phyloP scores from a whole-genome alignment of 2,113 vertebrate species.

The Ochotona princeps region DNA sequence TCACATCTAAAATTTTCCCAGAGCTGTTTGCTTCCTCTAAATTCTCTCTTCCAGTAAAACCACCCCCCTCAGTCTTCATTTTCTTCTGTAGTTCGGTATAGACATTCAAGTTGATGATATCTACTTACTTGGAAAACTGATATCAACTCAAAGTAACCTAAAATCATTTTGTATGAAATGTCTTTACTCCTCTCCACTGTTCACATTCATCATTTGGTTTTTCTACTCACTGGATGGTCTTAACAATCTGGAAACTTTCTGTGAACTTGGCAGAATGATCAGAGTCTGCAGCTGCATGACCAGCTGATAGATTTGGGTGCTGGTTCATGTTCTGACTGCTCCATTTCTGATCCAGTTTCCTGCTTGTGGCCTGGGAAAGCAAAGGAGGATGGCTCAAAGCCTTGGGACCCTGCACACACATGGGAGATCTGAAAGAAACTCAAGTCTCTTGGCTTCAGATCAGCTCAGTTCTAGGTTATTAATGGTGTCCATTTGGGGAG shows the following conservation, averaged over 20 bases:
- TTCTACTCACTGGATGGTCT: neutral
- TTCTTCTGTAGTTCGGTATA: conserved; percentile 14
- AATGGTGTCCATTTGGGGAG: no score
- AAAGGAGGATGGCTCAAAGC: no score
- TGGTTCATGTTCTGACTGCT: no score
- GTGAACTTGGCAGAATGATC: neutral
- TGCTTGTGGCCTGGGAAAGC: no score
- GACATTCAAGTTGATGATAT: neutral
- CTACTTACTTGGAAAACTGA: conserved; percentile 34
- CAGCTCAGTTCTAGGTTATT: no score
- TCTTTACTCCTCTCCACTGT: neutral
- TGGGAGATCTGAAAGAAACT: no score
- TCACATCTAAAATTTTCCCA: conserved; percentile 34
- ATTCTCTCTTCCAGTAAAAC: neutral
- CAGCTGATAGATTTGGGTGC: neutral
- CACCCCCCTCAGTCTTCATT: neutral
- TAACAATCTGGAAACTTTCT: neutral
- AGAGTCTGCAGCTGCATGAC: neutral
- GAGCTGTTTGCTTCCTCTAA: neutral
- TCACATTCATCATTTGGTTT: neutral
- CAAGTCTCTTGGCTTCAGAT: no score
- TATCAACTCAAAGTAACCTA: conserved; percentile 27
- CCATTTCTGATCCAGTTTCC: no score
- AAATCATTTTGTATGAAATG: neutral
- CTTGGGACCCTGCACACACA: no score